Conservation (phyloP, 1,140 invertebrate species). For the Calephelis virginiensis region DNA sequence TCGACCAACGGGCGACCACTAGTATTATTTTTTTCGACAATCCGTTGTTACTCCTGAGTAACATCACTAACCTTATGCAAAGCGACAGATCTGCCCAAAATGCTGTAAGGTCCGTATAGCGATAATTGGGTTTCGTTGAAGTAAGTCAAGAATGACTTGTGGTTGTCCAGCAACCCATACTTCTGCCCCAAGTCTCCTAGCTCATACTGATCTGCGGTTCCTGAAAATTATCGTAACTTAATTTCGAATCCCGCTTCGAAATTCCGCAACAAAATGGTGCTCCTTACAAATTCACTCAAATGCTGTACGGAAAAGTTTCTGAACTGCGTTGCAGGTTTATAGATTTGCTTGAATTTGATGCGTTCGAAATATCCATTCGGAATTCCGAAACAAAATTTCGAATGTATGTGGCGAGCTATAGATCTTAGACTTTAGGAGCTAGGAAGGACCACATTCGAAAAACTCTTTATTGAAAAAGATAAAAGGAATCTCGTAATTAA, state of each 20-base stretch:
- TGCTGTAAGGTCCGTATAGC: constrained; percentile 88
- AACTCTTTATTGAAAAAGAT: too few species aligned
- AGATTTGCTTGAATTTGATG: too few species aligned
- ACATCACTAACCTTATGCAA: constrained; percentile 82
- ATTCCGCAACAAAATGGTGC: neutral
- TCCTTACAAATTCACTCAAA: too few species aligned
- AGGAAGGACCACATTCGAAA: too few species aligned
- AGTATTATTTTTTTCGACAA: too few species aligned
- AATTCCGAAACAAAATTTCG: too few species aligned
- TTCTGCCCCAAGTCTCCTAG: constrained; percentile 95
- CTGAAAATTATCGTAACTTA: constrained; percentile 40
- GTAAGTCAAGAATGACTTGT: constrained; percentile 77
- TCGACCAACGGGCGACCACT: too few species aligned
- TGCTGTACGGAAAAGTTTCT: neutral
- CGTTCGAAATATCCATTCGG: too few species aligned
- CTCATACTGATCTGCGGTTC: constrained; percentile 92
- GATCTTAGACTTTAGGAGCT: too few species aligned
- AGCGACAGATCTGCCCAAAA: constrained; percentile 93
- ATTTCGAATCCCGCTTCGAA: neutral
- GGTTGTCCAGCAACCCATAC: constrained; percentile 86
- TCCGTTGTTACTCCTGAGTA: neutral
- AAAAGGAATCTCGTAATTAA: too few species aligned
- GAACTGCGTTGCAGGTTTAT: too few species aligned
- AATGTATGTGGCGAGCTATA: too few species aligned
- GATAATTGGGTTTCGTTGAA: constrained; percentile 92